Conservation (phyloP, 2,797 vertebrate species). For the Sebastes melanostomus region DNA sequence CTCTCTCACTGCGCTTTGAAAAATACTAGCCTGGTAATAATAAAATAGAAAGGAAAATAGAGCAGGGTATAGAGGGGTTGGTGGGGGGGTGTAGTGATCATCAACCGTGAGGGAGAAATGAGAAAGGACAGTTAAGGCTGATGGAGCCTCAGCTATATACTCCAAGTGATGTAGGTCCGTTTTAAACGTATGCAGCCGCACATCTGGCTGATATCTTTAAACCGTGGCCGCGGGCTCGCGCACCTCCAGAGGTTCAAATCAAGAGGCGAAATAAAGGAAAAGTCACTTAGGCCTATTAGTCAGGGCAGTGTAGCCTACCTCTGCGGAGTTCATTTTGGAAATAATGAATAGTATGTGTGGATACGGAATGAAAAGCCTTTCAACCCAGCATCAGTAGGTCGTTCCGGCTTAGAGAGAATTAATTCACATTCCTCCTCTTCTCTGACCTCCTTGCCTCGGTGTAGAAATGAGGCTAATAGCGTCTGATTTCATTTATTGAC, state of each 20-base stretch:
- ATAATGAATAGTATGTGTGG: slow-evolving; percentile 80
- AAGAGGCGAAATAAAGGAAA: slow-evolving; percentile 61
- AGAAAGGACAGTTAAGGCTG: slow-evolving; percentile 23
- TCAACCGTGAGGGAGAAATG: slow-evolving; percentile 12
- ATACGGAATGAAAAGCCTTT: slow-evolving; percentile 82
- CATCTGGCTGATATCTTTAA: slow-evolving; percentile 10
- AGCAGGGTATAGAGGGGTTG: background rate
- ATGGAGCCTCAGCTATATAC: background rate
- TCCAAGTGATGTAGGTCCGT: background rate
- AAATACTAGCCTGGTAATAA: slow-evolving; percentile 73
- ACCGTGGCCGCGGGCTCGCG: background rate
- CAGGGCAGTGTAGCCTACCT: slow-evolving; percentile 70
- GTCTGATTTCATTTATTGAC: slow-evolving; percentile 89
- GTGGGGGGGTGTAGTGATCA: background rate
- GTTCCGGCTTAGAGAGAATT: slow-evolving; percentile 85
- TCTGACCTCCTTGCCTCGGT: slow-evolving; percentile 83
- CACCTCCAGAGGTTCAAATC: slow-evolving; percentile 16
- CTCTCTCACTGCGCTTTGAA: slow-evolving; percentile 83
- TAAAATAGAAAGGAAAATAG: background rate
- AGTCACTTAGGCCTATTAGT: slow-evolving; percentile 76
- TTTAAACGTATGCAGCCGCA: slow-evolving; percentile 26
- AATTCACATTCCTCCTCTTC: slow-evolving; percentile 77
- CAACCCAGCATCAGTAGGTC: slow-evolving; percentile 84
- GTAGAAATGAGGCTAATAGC: slow-evolving; percentile 86
- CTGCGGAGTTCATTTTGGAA: slow-evolving; percentile 78